Evolutionary conservation across 2,888 invertebrate genomes (phyloP).

Genomic region (Drosophila parthenogenetica): DNA sequence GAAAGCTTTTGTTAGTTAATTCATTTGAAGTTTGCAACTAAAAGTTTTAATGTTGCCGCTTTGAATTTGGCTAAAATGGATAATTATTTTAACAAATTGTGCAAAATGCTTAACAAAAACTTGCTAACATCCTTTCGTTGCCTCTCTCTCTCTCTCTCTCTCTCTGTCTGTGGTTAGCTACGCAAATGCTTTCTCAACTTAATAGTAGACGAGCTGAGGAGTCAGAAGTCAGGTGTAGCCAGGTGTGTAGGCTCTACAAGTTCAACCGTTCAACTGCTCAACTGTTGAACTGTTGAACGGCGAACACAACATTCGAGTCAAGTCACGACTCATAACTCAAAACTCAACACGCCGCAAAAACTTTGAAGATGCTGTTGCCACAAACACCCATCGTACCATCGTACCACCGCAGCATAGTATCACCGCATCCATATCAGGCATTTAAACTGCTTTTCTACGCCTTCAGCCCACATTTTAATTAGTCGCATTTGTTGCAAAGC

Average conservation of each 20-base stretch:
- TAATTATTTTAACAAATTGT: slow-evolving; percentile 78
- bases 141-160: background rate
- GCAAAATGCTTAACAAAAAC: slow-evolving; percentile 63
- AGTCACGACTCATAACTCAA: slow-evolving; percentile 55
- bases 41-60: slow-evolving; percentile 74
- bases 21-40: slow-evolving; percentile 71
- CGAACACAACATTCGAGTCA: slow-evolving; percentile 28
- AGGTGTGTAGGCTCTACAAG: slow-evolving; percentile 11
- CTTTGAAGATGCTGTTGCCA: slow-evolving; percentile 48
- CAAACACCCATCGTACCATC: slow-evolving; percentile 2
- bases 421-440: slow-evolving; percentile 1
- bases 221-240: slow-evolving; percentile 22
- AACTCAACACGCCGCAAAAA: slow-evolving; percentile 64
- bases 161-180: slow-evolving; percentile 42
- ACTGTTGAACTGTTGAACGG: slow-evolving; percentile 39
- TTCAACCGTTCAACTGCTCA: slow-evolving; percentile 28
- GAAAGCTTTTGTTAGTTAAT: slow-evolving; percentile 64
- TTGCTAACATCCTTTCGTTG: slow-evolving; percentile 27
- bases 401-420: slow-evolving; percentile 15
- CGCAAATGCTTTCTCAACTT: slow-evolving; percentile 27
- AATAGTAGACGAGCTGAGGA: slow-evolving; percentile 1
- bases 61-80: slow-evolving; percentile 75
- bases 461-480: slow-evolving; percentile 70
- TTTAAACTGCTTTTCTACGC: slow-evolving; percentile 44
- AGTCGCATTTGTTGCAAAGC: slow-evolving; percentile 78